Base-by-base conservation (phyloP, 2,113 vertebrate species). In the Channa maculata region DNA sequence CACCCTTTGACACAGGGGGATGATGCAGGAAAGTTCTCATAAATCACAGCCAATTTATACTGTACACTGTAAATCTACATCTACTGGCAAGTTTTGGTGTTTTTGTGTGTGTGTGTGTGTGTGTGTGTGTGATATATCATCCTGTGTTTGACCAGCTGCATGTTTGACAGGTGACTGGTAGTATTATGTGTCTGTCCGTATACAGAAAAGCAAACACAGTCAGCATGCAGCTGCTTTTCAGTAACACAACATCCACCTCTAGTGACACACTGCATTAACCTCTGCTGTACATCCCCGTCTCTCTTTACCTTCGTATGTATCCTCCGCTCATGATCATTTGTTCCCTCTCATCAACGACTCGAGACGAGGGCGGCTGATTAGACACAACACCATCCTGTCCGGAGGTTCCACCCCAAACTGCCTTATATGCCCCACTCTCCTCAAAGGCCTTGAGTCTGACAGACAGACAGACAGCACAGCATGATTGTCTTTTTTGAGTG, bases 281-380 rank as follows among this genome's bases (percentile, higher is more conserved):
- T 24, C 24, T 24, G 24, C 24, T 24, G 24, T 24, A 24, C 24
- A n/a, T n/a, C n/a, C n/a, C 12, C 50, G 36, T 72, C 60, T 36
- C 44, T 36, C 36, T 0, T 36, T 85, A 95, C 95, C 95, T 94
- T 54, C 79, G 85, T 59, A 96, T 95, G 84, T 94, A 92, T 65
- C 93, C 93, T 6, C 94, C 95, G 0, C 94, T 96, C 95, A 96
- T 96, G 63, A 91, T 91, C 95, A 96, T 96, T 24, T 92, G 89
- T 43, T 96, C 94, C 43, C 95, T 72, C 79, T 95, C 93, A 7
- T 96, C 95, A 0, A 94, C 79, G 5, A 96, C 93, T 0, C 93
- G 88, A 4, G 86, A 86, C 2, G 93, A 90, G 0, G 92, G 89
- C 6, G 95, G 95, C 86, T 96, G 95, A 57, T 88, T 89, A 53